Evolutionary conservation across 2,113 vertebrate genomes (phyloP).

Genomic region (Sciurus niger): DNA sequence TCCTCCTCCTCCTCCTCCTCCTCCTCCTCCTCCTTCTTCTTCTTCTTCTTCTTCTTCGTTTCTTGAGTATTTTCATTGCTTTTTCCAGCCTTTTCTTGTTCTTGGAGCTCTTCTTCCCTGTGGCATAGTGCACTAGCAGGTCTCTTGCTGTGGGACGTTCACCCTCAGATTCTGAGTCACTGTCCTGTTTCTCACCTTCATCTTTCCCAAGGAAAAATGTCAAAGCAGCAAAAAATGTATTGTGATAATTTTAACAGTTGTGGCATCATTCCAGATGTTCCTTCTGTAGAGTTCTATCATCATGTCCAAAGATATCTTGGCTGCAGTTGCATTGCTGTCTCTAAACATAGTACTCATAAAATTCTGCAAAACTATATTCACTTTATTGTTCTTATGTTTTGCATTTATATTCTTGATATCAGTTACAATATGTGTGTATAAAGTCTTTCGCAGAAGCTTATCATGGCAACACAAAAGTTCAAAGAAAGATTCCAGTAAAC

Average conservation of each 20-base stretch:
- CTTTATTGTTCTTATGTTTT: constrained; percentile 98
- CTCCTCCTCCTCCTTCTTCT: too few relatives aligned
- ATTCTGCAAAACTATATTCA: constrained; percentile 96
- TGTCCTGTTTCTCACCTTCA: constrained; percentile 94
- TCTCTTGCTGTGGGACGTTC: constrained; percentile 94
- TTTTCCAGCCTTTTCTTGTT: constrained; percentile 97
- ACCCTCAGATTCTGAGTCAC: constrained; percentile 96
- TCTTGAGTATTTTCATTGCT: constrained; percentile 97
- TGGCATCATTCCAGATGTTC: constrained; percentile 98
- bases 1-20: too few relatives aligned
- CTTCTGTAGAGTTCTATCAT: constrained; percentile 97
- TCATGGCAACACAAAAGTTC: constrained; percentile 97
- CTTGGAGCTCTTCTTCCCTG: constrained; percentile 95
- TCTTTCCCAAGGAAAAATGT: constrained; percentile 97
- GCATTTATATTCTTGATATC: constrained; percentile 99
- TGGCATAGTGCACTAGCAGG: constrained; percentile 93
- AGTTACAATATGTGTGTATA: constrained; percentile 96
- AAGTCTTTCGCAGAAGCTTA: constrained; percentile 95
- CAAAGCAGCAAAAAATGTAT: constrained; percentile 89
- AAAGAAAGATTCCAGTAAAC: constrained; percentile 97
- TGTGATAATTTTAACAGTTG: constrained; percentile 98
- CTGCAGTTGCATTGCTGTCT: constrained; percentile 95
- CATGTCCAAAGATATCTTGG: constrained; percentile 98
- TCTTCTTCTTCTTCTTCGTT: constrained; percentile 90
- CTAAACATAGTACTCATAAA: constrained; percentile 99